Evolutionary conservation across 2,113 vertebrate genomes (phyloP), one percentile per base, ranked within the genome.

Genomic region (Prochilodus magdalenae): DNA sequence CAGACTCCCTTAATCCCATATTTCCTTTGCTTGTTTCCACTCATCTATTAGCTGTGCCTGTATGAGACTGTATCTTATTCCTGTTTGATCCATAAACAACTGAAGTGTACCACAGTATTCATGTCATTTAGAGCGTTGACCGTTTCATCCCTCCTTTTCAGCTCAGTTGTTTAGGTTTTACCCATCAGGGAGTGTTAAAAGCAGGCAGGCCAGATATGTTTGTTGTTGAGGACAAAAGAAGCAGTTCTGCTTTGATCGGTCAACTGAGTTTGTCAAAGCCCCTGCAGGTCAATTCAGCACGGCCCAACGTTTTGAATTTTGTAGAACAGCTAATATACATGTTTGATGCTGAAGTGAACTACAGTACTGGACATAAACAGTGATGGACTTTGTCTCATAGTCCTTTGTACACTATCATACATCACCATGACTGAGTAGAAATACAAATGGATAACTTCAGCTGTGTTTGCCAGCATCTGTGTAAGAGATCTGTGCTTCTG

Each of bases 191-290:
- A 70, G 7, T 16, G 33, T 70, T 44, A n/a, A 44, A 44, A 10
- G 40, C 4, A 36, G 20, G 57, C 57, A 60, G 57, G 36, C 40
- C 33, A 70, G 33, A 70, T 70, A 16, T 70, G 36, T 70, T 70
- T 70, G 33, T 70, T 70, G 73, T 57, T 33, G 12, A 59, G 73
- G 22, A 75, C 73, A 75, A 75, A 75, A 75, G 73, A 14, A 33
- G 53, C 22, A 20, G 36, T 75, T 75, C 51, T 75, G 53, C 29
- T 59, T 57, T 33, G 20, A 3, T 12, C 29, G 59, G 36, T 51
- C 49, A 18, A 51, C 49, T 51, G 49, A 51, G 49, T n/a, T 70
- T 24, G 66, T 44, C 33, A 67, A 33, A 70, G 66, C 36, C 24
- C 30, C 22, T 33, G 18, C 30, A 67, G 65, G 33, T 44, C 40